phyloP scores from a whole-genome alignment of 2,888 invertebrate genomes.

The Monopis laevigella region DNA sequence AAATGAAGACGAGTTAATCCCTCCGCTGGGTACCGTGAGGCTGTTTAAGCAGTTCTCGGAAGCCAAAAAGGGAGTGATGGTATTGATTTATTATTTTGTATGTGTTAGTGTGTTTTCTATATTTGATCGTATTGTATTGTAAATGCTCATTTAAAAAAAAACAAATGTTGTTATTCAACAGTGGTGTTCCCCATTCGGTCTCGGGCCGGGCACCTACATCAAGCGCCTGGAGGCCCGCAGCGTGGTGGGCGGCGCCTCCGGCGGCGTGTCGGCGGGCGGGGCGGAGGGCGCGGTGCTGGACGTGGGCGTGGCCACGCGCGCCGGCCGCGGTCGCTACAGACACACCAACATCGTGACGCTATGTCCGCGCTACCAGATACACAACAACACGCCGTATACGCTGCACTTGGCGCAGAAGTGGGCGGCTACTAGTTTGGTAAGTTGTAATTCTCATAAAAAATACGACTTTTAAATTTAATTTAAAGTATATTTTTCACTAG shows the following conservation, averaged over 20 bases:
- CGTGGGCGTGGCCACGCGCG: slow-evolving; percentile 89
- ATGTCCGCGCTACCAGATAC: slow-evolving; percentile 91
- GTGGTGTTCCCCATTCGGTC: slow-evolving; percentile 83
- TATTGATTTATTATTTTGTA: no score
- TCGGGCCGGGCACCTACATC: slow-evolving; percentile 82
- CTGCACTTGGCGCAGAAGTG: slow-evolving; percentile 92
- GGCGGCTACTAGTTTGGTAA: slow-evolving; percentile 77
- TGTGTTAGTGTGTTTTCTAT: no score
- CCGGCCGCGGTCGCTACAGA: slow-evolving; percentile 88
- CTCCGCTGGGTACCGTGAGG: no score
- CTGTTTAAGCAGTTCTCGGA: no score
- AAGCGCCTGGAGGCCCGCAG: slow-evolving; percentile 62
- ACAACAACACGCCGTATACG: slow-evolving; percentile 83
- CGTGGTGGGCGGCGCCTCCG: slow-evolving; percentile 60
- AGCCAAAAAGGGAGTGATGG: no score
- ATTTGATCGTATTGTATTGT: no score
- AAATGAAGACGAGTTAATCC: no score
- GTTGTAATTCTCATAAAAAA: slow-evolving; percentile 24
- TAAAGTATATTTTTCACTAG: no score
- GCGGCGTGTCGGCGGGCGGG: slow-evolving; percentile 77
- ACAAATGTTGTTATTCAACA: no score
- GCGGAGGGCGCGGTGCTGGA: slow-evolving; percentile 77
- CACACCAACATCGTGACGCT: slow-evolving; percentile 93
- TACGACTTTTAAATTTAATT: no score
- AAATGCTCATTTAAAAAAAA: no score